phyloP scores from a whole-genome alignment of 2,888 invertebrate species.

The Boloria selene region DNA sequence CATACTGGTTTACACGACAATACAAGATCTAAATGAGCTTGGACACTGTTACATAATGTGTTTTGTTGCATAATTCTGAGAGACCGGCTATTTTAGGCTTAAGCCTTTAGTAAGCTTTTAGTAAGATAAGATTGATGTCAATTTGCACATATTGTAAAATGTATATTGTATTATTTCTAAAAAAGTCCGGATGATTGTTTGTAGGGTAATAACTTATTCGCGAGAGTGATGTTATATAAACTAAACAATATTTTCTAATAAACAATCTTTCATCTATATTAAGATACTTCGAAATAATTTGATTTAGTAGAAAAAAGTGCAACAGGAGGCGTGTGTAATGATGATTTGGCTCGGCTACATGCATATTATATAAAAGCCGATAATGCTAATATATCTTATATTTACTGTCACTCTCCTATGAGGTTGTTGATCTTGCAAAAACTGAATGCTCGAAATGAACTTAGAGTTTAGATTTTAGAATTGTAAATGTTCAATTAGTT shows the following conservation, averaged over 20 bases:
- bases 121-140: slow-evolving; percentile 24
- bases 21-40: slow-evolving; percentile 72
- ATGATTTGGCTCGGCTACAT: too few species aligned
- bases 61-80: slow-evolving; percentile 38
- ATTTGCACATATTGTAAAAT: slow-evolving; percentile 20
- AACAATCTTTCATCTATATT: too few species aligned
- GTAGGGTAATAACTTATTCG: slow-evolving; percentile 3
- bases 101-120: slow-evolving; percentile 4
- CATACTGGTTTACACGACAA: slow-evolving; percentile 70
- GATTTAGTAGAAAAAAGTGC: too few species aligned
- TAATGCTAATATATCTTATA: neutral
- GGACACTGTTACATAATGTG: slow-evolving; percentile 44
- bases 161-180: slow-evolving; percentile 5
- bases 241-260: neutral
- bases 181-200: slow-evolving; percentile 10
- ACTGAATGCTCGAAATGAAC: slow-evolving; percentile 16
- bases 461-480: too few species aligned
- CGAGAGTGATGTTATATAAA: slow-evolving; percentile 7
- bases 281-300: too few species aligned
- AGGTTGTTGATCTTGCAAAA: slow-evolving; percentile 10
- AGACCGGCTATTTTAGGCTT: slow-evolving; percentile 12
- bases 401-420: slow-evolving; percentile 13
- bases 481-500: slow-evolving; percentile 7
- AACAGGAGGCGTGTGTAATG: too few species aligned
- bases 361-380: too few species aligned